Percentiles rank a stretch among this genome's conserved stretches.
Conservation (phyloP, 2,113 vertebrate genomes). For the Ammodytes dubius region DNA sequence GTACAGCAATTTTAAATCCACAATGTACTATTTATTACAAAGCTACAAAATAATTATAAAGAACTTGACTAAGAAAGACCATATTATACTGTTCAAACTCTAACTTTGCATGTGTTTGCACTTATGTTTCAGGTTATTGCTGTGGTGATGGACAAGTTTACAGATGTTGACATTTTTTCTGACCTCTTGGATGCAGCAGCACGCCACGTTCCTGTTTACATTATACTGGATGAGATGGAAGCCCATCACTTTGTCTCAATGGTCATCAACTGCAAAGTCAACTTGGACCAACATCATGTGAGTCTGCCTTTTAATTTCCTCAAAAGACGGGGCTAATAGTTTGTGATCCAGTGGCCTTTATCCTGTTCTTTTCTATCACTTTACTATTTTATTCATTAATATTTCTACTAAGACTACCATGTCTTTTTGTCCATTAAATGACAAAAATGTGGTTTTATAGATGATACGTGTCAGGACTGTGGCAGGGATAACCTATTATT, state of each 20-base stretch:
- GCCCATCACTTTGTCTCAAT: slow-evolving; percentile 92
- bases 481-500: slow-evolving; percentile 93
- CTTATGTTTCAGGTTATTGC: slow-evolving; percentile 90
- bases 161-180: slow-evolving; percentile 93
- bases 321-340: not conserved
- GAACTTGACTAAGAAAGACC: not conserved
- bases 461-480: slow-evolving; percentile 96
- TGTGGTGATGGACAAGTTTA: slow-evolving; percentile 97
- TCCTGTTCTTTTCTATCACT: not conserved
- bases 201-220: slow-evolving; percentile 94
- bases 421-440: not conserved
- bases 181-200: slow-evolving; percentile 93
- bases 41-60: not conserved
- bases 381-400: not conserved
- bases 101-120: slow-evolving; percentile 26
- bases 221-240: slow-evolving; percentile 94
- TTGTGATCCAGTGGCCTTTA: not conserved
- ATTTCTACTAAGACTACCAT: not conserved
- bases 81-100: not conserved
- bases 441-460: slow-evolving; percentile 78
- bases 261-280: slow-evolving; percentile 92
- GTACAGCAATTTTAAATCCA: not conserved
- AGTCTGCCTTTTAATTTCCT: slow-evolving; percentile 64
- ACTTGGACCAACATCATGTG: slow-evolving; percentile 92
- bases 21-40: not conserved